Percentiles rank a stretch among this genome's conserved stretches.
Evolutionary conservation across 35 echinoderm and acorn worm species (phyloP).

Genomic region (Strongylocentrotus purpuratus): DNA sequence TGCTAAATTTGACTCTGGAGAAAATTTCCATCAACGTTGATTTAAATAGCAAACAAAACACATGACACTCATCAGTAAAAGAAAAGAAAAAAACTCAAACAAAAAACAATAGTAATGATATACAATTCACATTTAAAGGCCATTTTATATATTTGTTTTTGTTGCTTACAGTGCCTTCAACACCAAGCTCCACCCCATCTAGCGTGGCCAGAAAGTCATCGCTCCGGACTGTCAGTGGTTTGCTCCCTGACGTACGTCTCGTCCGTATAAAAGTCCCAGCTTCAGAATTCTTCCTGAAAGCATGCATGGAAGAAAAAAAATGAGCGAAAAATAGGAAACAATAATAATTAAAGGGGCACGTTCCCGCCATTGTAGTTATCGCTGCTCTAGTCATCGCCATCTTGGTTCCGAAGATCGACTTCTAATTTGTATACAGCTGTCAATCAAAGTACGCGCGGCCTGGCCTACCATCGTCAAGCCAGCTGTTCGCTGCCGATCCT

Average conservation of each 20-base stretch:
- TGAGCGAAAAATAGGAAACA: too few relatives aligned
- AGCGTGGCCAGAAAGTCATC: conserved; percentile 45
- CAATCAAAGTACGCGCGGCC: too few relatives aligned
- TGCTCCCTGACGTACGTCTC: conserved; percentile 56
- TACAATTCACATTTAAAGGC: not conserved
- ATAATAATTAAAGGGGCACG: too few relatives aligned
- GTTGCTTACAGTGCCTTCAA: conserved; percentile 51
- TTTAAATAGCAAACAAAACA: not conserved
- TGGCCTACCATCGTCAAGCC: too few relatives aligned
- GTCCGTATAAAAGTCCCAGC: conserved; percentile 1
- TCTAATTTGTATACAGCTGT: too few relatives aligned
- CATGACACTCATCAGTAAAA: not conserved
- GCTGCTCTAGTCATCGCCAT: too few relatives aligned
- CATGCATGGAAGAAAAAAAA: not conserved
- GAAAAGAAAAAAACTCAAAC: not conserved
- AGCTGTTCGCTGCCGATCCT: too few relatives aligned
- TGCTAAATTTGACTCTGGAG: too few relatives aligned
- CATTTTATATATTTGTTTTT: not conserved
- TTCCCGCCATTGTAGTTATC: too few relatives aligned
- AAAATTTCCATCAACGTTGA: not conserved
- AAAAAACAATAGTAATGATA: too few relatives aligned
- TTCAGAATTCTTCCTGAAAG: conserved; percentile 54
- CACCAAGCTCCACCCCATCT: conserved; percentile 60
- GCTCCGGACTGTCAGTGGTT: conserved; percentile 39
- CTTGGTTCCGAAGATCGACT: too few relatives aligned